Evolutionary conservation across 2,113 vertebrate genomes (phyloP).

Genomic region (Plotosus lineatus): DNA sequence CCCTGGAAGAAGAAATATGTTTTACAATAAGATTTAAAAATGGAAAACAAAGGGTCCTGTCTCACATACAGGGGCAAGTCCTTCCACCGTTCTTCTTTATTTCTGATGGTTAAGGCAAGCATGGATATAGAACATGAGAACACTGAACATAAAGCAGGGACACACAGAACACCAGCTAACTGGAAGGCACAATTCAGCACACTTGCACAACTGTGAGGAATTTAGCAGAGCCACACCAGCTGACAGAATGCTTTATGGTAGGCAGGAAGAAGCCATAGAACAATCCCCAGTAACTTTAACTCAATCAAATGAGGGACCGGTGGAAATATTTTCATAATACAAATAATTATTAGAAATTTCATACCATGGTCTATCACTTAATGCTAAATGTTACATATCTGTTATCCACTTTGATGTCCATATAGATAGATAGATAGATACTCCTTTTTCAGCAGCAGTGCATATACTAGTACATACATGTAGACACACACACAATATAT

Average conservation of each 20-base stretch:
- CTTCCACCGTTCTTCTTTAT: neutral
- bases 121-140: neutral
- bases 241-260: neutral
- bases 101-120: neutral
- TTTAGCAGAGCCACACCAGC: neutral
- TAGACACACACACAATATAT: no score
- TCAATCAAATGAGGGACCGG: neutral
- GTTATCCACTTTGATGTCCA: no score
- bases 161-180: neutral
- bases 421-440: no score
- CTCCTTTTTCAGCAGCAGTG: no score
- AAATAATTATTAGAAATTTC: neutral
- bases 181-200: neutral
- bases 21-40: no score
- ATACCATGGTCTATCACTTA: neutral
- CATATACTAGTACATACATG: no score
- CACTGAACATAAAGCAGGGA: neutral
- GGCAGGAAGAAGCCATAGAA: neutral
- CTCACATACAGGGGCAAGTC: no score
- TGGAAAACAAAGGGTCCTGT: no score
- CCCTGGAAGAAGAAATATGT: no score
- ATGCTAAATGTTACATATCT: neutral
- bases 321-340: neutral
- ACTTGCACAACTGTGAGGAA: neutral
- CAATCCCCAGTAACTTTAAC: neutral